phyloP scores from a whole-genome alignment of 2,797 vertebrate species.

The Girardinus metallicus region DNA sequence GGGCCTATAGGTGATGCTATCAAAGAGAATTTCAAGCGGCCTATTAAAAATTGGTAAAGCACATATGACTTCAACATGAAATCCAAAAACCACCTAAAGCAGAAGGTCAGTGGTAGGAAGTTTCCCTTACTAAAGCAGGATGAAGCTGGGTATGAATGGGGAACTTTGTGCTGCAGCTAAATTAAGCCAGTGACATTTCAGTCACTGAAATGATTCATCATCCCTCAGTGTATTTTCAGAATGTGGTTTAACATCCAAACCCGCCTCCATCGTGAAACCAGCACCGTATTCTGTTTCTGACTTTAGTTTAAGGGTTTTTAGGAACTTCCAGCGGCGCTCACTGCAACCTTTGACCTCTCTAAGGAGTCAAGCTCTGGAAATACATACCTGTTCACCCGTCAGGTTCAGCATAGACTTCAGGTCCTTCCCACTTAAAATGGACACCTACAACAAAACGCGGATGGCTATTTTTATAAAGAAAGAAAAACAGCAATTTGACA shows the following conservation, averaged over 20 bases:
- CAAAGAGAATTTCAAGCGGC: not conserved
- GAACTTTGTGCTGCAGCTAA: constrained; percentile 3
- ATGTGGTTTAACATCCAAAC: not conserved
- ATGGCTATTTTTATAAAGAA: not conserved
- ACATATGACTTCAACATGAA: not conserved
- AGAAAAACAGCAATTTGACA: constrained; percentile 20
- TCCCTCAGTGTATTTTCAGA: constrained; percentile 11
- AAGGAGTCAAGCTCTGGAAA: constrained; percentile 27
- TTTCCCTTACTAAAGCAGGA: not conserved
- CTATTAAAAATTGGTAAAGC: not conserved
- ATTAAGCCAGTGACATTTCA: constrained; percentile 6
- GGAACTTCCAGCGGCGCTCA: constrained; percentile 39
- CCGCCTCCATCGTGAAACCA: constrained; percentile 20
- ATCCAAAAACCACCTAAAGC: not conserved
- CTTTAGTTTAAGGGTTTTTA: constrained; percentile 46
- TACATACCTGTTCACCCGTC: constrained; percentile 88
- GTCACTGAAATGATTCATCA: constrained; percentile 9
- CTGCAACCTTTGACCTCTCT: constrained; percentile 37
- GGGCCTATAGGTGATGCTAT: not conserved
- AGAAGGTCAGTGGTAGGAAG: not conserved
- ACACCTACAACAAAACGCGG: constrained; percentile 75
- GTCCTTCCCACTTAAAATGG: constrained; percentile 85
- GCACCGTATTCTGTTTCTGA: constrained; percentile 32
- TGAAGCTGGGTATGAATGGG: not conserved
- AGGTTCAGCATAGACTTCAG: constrained; percentile 86